Conservation (phyloP, 2,888 invertebrate genomes). For the Buathra laborator region DNA sequence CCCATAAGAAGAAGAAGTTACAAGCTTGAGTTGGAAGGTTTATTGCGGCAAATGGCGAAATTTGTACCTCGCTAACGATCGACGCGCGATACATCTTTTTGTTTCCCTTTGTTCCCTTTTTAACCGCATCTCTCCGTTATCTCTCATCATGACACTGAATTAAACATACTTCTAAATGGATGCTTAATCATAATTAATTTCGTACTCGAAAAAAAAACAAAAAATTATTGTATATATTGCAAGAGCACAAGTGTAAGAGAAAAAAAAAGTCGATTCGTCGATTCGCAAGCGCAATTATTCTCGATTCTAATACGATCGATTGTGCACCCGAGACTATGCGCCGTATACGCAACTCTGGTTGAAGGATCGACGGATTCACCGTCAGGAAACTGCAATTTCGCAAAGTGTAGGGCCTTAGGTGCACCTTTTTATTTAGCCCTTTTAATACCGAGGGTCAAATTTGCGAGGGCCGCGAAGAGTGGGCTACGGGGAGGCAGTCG, state of each 20-base stretch:
- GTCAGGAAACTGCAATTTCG: conserved; percentile 83
- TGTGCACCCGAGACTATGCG: conserved; percentile 2
- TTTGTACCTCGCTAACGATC: conserved; percentile 85
- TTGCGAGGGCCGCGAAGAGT: conserved; percentile 73
- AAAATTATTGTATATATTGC: too few species aligned
- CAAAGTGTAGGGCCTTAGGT: conserved; percentile 80
- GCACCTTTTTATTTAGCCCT: conserved; percentile 70
- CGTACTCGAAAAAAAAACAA: background rate
- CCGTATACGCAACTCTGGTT: conserved; percentile 63
- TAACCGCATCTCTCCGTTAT: background rate
- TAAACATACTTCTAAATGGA: background rate
- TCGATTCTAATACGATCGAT: conserved; percentile 58
- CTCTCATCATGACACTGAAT: background rate
- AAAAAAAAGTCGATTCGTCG: background rate
- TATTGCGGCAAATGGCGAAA: conserved; percentile 85
- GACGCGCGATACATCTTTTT: conserved; percentile 67
- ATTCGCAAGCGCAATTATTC: conserved; percentile 47
- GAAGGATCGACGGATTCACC: conserved; percentile 74
- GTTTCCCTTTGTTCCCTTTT: conserved; percentile 71
- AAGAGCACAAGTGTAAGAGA: too few species aligned
- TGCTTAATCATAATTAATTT: background rate
- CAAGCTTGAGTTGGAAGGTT: conserved; percentile 82
- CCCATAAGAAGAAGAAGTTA: conserved; percentile 83
- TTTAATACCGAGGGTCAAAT: conserved; percentile 81
- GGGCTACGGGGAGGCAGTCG: conserved; percentile 39